Evolutionary conservation across 2,113 vertebrate species (phyloP), one percentile per base, ranked within the genome.

Genomic region (Istiophorus platypterus): DNA sequence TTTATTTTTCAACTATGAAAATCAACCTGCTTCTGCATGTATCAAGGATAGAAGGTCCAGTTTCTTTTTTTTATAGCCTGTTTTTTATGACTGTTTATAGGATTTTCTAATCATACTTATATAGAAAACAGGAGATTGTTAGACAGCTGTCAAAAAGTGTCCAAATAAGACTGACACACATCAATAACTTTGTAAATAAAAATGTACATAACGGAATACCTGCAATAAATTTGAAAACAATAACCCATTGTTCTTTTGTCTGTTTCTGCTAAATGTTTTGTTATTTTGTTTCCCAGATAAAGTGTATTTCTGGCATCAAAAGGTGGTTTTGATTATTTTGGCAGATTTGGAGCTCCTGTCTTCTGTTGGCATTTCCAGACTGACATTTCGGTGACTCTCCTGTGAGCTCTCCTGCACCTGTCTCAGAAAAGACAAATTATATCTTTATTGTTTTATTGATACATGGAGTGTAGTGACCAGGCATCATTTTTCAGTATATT

Each of bases 1-100:
- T 96, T 96, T 96, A 96, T 96, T 95, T 92, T 85, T 87, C 81
- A 92, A 80, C 87, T 85, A 86, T 91, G 84, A 92, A 86, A 92
- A 94, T 84, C 71, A 72, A 66, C 85, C 88, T 83, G 71, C 73
- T 88, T 39, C 45, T 80, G 87, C 78, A 91, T 91, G 86, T 89
- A 82, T 88, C 54, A 85, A 88, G 81, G 76, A 87, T 90, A 89
- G 90, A 79, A 84, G 72, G 77, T 90, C 75, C 73, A 68, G 8
- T 88, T 91, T 72, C 66, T 77, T 73, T 83, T 77, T 89, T 89
- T 70, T 83, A 92, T 93, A 84, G 89, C 92, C 81, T 27, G 72
- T 87, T 85, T 92, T 88, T 87, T 84, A 88, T 78, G 52, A 81
- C 85, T 88, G 79, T 91, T 86, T 87, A 90, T 88, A 85, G 76